phyloP scores from a whole-genome alignment of 1,140 invertebrate species.

The Sweltsa coloradensis region DNA sequence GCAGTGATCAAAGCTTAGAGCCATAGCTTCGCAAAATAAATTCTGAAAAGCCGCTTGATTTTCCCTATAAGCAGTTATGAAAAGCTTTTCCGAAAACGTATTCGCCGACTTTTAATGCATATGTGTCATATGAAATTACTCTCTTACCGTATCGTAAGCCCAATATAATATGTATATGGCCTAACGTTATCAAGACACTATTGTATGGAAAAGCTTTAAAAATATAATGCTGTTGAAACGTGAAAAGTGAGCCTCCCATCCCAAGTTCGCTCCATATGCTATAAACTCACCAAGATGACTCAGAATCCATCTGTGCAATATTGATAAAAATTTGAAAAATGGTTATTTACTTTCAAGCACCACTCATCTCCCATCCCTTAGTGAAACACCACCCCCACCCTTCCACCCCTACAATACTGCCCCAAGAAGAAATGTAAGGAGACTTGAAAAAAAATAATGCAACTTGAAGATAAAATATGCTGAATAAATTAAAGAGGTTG shows the following conservation, averaged over 20 bases:
- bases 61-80: too few relatives aligned
- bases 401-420: neutral
- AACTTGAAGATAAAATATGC: neutral
- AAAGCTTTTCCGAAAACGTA: too few relatives aligned
- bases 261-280: constrained; percentile 3
- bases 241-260: neutral
- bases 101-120: constrained; percentile 1
- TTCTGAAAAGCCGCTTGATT: too few relatives aligned
- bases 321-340: constrained; percentile 16
- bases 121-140: constrained; percentile 10
- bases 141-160: neutral
- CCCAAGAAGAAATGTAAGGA: neutral
- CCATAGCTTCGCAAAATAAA: too few relatives aligned
- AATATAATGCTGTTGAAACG: neutral
- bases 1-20: too few relatives aligned
- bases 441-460: neutral
- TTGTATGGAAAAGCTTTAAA: constrained; percentile 4
- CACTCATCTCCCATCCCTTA: neutral
- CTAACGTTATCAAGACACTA: constrained; percentile 4
- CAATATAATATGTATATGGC: neutral
- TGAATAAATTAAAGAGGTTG: too few relatives aligned
- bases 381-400: neutral
- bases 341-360: constrained; percentile 9
- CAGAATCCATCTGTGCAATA: constrained; percentile 15
- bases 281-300: constrained; percentile 10